These are phyloP conservation scores for Salmo trutta DNA, from an alignment of 2,797 vertebrate genomes.

Conservation along the genomic window DNA sequence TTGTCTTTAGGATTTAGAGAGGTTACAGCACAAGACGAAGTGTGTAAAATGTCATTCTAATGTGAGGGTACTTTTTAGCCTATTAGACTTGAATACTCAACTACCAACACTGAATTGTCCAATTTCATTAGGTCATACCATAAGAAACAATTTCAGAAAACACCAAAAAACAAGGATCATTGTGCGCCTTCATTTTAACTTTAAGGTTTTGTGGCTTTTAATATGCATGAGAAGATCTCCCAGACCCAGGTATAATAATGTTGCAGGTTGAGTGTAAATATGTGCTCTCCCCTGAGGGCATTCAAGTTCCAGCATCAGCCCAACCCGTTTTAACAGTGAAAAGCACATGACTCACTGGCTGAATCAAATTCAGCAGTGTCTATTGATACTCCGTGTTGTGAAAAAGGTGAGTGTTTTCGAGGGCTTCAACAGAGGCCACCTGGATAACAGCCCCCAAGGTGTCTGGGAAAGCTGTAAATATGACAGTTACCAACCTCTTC, in stretches of 20 bases:
- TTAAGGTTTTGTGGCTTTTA: neutral
- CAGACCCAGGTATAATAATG: neutral
- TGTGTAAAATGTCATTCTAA: neutral
- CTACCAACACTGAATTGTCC: neutral
- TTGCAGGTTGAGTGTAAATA: conserved; percentile 51
- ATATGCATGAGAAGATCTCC: neutral
- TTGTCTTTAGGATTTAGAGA: conserved; percentile 9
- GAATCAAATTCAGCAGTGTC: conserved; percentile 75
- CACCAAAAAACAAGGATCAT: neutral
- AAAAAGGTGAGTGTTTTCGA: conserved; percentile 71
- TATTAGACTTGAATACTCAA: neutral
- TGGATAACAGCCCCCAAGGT: conserved; percentile 75
- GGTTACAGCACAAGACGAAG: neutral
- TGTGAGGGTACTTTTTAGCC: neutral
- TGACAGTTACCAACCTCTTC: conserved; percentile 71
- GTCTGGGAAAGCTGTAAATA: conserved; percentile 78
- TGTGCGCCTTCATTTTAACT: neutral
- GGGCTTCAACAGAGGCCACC: conserved; percentile 75
- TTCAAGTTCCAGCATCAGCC: conserved; percentile 79
- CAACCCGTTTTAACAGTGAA: conserved; percentile 73
- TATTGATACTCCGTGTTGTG: conserved; percentile 69
- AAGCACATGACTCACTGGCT: conserved; percentile 74
- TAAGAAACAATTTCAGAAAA: neutral
- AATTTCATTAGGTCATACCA: neutral
- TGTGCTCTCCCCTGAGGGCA: conserved; percentile 70